Percentiles rank a stretch among this genome's conserved stretches.
Conservation (phyloP, 2,797 vertebrate species). For the Oophaga sylvatica region DNA sequence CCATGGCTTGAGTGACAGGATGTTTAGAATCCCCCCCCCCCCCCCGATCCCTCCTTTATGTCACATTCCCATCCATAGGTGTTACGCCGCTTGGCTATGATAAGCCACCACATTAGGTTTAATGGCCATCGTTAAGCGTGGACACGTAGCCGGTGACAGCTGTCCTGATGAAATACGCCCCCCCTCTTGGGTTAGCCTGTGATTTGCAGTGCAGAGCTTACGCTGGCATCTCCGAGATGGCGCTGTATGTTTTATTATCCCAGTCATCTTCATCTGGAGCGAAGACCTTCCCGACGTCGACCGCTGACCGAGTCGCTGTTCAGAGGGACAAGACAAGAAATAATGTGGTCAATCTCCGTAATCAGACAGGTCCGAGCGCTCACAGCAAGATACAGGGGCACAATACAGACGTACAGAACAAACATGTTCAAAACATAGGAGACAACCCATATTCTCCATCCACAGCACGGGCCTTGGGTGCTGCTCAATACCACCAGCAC, state of each 20-base stretch:
- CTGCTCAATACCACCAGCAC: too few relatives aligned
- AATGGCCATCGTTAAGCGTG: constrained; percentile 22
- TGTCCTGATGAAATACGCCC: background rate
- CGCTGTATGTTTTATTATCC: constrained; percentile 88
- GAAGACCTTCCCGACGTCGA: constrained; percentile 84
- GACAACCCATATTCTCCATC: too few relatives aligned
- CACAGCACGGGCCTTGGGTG: too few relatives aligned
- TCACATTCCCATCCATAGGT: background rate
- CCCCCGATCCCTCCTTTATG: background rate
- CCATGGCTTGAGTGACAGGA: background rate
- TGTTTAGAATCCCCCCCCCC: background rate
- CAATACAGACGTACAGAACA: too few relatives aligned
- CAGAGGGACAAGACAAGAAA: constrained; percentile 22
- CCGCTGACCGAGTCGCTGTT: constrained; percentile 82
- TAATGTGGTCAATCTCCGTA: constrained; percentile 13
- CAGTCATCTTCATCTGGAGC: constrained; percentile 89
- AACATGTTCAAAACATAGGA: too few relatives aligned
- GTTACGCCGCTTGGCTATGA: background rate
- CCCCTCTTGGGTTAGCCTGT: background rate
- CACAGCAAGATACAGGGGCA: background rate
- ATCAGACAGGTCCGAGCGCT: background rate
- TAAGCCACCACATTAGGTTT: constrained; percentile 15
- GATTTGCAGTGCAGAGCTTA: constrained; percentile 71
- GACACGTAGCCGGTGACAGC: background rate
- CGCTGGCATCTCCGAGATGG: constrained; percentile 85